phyloP scores from a whole-genome alignment of 1,140 invertebrate species.

The Archivesica marissinica region DNA sequence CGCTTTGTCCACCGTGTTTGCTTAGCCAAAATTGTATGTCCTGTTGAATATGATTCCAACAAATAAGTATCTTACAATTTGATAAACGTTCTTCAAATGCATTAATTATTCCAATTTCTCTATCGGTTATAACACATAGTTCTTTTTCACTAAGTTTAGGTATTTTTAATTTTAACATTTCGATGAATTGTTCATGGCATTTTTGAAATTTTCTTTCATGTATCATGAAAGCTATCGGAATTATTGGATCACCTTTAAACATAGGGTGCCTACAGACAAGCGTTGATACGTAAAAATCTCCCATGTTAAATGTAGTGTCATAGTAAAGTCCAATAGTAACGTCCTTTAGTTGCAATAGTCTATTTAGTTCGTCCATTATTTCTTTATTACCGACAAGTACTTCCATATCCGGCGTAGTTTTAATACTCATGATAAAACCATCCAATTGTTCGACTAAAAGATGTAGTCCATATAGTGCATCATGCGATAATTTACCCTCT shows the following conservation, averaged over 20 bases:
- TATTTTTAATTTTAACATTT: constrained; percentile 1
- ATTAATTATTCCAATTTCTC: background rate
- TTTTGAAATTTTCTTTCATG: constrained; percentile 34
- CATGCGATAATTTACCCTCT: constrained; percentile 38
- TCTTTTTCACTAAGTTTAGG: background rate
- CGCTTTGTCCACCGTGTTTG: background rate
- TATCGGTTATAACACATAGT: background rate
- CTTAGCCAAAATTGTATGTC: background rate
- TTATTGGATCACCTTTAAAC: constrained; percentile 15
- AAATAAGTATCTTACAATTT: background rate
- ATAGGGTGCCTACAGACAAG: background rate
- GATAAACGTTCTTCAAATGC: background rate
- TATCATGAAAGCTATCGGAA: constrained; percentile 13
- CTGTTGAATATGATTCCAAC: background rate
- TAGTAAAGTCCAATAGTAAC: background rate
- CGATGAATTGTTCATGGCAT: background rate
- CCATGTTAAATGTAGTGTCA: constrained; percentile 22
- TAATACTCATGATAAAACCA: constrained; percentile 21
- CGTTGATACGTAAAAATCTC: constrained; percentile 3
- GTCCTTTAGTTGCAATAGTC: constrained; percentile 26
- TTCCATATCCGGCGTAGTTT: constrained; percentile 28
- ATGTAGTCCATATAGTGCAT: constrained; percentile 36
- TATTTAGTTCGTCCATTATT: background rate
- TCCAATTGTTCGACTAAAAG: constrained; percentile 53
- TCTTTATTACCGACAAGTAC: constrained; percentile 11